phyloP scores from a whole-genome alignment of 2,113 vertebrate species.

The Telmatochromis sp. region DNA sequence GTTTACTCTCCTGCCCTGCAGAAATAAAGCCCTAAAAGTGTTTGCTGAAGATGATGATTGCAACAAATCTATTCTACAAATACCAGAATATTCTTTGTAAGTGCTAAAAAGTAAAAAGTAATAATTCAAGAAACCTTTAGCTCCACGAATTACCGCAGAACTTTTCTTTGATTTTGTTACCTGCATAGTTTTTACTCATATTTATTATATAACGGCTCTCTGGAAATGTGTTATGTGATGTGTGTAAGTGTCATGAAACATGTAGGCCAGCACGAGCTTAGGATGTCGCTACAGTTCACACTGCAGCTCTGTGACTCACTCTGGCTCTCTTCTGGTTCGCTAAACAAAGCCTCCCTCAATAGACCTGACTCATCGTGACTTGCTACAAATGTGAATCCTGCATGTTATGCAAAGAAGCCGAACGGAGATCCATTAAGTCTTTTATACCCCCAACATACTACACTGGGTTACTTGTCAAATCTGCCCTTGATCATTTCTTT shows the following conservation, averaged over 20 bases:
- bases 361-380: constrained; percentile 20
- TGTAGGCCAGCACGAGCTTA: constrained; percentile 39
- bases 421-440: background rate
- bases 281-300: constrained; percentile 39
- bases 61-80: background rate
- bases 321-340: constrained; percentile 29
- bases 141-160: background rate
- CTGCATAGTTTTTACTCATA: background rate
- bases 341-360: background rate
- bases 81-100: background rate
- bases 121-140: background rate
- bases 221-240: background rate
- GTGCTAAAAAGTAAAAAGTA: background rate
- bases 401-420: background rate
- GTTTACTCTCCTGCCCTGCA: background rate
- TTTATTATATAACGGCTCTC: constrained; percentile 2
- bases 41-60: background rate
- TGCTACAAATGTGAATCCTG: constrained; percentile 14
- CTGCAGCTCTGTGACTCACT: constrained; percentile 47
- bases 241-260: constrained; percentile 33
- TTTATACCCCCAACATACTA: background rate
- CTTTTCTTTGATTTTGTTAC: background rate
- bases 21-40: background rate
- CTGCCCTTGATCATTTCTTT: background rate
- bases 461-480: background rate